Evolutionary conservation across 2,888 invertebrate species (phyloP), one percentile per base, ranked within the genome.

Genomic region (Tachystola acroxantha): DNA sequence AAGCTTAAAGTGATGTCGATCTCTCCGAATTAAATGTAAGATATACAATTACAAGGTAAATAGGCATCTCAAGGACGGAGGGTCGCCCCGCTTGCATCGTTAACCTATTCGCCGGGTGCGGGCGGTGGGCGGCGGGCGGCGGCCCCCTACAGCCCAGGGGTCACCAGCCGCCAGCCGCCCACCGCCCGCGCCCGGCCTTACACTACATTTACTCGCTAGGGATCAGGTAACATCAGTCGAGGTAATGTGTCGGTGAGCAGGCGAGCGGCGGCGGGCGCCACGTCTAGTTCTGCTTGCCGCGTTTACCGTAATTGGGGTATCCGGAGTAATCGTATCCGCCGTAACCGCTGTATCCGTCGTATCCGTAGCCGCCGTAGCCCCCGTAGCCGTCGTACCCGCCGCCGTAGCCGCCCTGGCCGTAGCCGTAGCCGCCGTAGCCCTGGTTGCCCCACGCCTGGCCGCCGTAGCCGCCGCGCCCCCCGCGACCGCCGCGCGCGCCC

Each of bases 261-360:
- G 72, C 71, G 64, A 61, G 71, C 75, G 67, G 49, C 60, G 65
- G 69, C 68, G 61, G 57, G 61, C 72, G n/a, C 14, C 16, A 12
- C 65, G 55, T 67, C 72, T 85, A 85, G 73, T 81, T 27, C 79
- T 85, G 85, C 82, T 86, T 86, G 78, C 84, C 84, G 76, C 85
- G 85, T 87, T 85, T 93, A 92, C 93, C 93, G 89, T 93, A 93
- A 89, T 93, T 93, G 87, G 92, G 91, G 88, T 93, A 93, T 88
- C 91, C 92, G 76, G 92, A 91, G 88, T 93, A 93, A 87, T 93
- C 93, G 84, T 93, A 93, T 72, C 93, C 92, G 71, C 93, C 92
- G 84, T 93, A 93, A 64, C 92, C 92, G 63, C 92, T 91, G 80
- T 93, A 93, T 65, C 92, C 92, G 66, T 91, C 90, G 85, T 93